A percentile compares a stretch with the other conserved stretches of the same genome.
Conservation (phyloP, 2,797 vertebrate species). For the Cryptoprocta ferox region DNA sequence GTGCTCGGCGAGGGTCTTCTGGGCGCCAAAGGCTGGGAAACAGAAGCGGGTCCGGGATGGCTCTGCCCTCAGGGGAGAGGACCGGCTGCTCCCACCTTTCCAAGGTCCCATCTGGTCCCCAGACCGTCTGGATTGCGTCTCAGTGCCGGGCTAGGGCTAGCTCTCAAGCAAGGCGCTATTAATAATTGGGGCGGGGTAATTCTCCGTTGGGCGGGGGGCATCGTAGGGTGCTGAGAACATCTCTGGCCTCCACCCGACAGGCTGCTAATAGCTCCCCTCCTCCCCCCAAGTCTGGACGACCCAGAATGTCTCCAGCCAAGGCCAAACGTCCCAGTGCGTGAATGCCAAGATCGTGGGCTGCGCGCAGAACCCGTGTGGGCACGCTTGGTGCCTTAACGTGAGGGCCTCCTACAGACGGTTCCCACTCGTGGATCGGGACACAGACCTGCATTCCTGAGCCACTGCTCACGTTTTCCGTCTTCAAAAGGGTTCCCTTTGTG, state of each 20-base stretch:
- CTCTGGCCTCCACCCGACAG: not conserved
- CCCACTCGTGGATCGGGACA: not conserved
- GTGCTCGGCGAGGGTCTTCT: rapidly evolving
- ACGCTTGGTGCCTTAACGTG: not conserved
- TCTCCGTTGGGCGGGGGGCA: not conserved
- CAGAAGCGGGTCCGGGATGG: rapidly evolving
- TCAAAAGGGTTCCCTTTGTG: not conserved
- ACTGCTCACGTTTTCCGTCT: not conserved
- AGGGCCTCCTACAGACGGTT: not conserved
- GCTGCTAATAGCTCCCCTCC: not conserved
- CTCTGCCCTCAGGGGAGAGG: not conserved
- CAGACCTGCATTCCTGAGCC: not conserved
- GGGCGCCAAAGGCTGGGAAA: not conserved
- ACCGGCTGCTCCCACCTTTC: rapidly evolving
- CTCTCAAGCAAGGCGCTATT: not conserved
- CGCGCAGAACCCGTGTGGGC: not conserved
- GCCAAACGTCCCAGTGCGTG: rapidly evolving
- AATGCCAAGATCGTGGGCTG: not conserved
- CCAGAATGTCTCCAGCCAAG: not conserved
- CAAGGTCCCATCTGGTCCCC: not conserved
- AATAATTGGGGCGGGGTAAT: not conserved
- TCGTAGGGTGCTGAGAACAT: rapidly evolving
- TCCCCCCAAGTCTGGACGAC: not conserved
- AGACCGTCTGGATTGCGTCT: not conserved
- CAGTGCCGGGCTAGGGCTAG: not conserved